Percentiles rank a stretch among this genome's conserved stretches.
Evolutionary conservation across 1,140 invertebrate species (phyloP).

Genomic region (Drosophila mayri): DNA sequence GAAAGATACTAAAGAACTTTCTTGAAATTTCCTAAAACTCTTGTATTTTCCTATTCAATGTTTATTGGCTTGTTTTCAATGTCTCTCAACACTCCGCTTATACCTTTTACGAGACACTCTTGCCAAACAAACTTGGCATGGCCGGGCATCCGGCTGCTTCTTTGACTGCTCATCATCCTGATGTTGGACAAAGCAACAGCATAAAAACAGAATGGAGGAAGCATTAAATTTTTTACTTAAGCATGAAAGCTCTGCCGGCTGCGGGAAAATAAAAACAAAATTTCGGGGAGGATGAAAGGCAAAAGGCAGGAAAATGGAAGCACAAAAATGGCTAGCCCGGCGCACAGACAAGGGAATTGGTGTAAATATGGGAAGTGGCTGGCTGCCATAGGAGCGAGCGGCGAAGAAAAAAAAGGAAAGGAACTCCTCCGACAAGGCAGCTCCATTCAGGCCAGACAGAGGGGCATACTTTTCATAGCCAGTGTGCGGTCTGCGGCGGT

Average conservation of each 20-base stretch:
- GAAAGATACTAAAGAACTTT: background rate
- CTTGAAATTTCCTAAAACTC: background rate
- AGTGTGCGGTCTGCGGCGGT: conserved; percentile 53
- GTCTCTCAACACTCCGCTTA: conserved; percentile 24
- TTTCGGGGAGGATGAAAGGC: background rate
- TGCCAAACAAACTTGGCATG: conserved; percentile 54
- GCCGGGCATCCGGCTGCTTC: conserved; percentile 40
- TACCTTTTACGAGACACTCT: conserved; percentile 17
- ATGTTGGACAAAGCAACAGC: conserved; percentile 52
- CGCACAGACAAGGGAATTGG: conserved; percentile 74
- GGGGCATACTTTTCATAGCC: conserved; percentile 70
- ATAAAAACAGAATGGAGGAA: conserved; percentile 42
- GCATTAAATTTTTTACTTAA: conserved; percentile 71
- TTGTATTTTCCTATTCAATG: background rate
- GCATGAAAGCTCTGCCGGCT: conserved; percentile 48
- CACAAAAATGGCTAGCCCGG: conserved; percentile 60
- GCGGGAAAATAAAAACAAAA: conserved; percentile 45
- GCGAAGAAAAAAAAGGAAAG: conserved; percentile 13
- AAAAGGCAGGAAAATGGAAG: conserved; percentile 24
- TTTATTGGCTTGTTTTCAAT: conserved; percentile 6
- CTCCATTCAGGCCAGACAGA: conserved; percentile 51
- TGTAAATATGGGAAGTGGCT: conserved; percentile 81
- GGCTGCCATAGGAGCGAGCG: conserved; percentile 37
- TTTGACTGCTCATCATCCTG: conserved; percentile 58
- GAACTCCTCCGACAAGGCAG: conserved; percentile 2